Evolutionary conservation across 2,888 invertebrate species (phyloP).

Genomic region (Melikaiella ostensackeni): DNA sequence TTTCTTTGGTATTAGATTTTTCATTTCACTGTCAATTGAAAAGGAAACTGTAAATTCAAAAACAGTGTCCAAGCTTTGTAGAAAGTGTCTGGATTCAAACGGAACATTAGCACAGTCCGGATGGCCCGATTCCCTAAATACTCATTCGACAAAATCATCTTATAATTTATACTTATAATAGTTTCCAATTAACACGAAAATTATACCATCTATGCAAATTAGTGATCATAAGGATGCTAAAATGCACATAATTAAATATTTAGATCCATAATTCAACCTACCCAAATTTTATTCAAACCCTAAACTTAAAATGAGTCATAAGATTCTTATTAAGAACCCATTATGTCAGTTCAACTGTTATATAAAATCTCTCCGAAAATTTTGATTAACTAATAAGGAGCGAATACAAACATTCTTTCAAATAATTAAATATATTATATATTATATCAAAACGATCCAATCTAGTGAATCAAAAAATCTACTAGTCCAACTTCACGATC

Average conservation of each 20-base stretch:
- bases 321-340: background rate
- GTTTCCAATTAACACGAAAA: background rate
- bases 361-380: background rate
- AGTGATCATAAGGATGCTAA: background rate
- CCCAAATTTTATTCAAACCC: background rate
- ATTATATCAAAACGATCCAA: too few relatives aligned
- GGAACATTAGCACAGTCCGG: constrained; percentile 59
- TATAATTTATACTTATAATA: background rate
- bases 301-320: background rate
- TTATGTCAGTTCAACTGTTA: background rate
- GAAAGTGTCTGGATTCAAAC: constrained; percentile 63
- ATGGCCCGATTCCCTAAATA: constrained; percentile 65
- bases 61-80: constrained; percentile 54
- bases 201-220: background rate
- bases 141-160: constrained; percentile 47
- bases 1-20: too few relatives aligned
- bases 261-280: background rate
- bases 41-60: constrained; percentile 42
- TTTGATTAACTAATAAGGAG: background rate
- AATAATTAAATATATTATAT: too few relatives aligned
- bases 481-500: too few relatives aligned
- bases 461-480: too few relatives aligned
- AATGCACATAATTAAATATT: background rate
- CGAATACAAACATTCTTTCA: background rate
- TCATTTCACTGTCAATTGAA: too few relatives aligned